A percentile compares a stretch with the other conserved stretches of the same genome.
These are phyloP conservation scores for Neodiprion fabricii DNA, from an alignment of 1,140 invertebrate species.

Conservation along the genomic window DNA sequence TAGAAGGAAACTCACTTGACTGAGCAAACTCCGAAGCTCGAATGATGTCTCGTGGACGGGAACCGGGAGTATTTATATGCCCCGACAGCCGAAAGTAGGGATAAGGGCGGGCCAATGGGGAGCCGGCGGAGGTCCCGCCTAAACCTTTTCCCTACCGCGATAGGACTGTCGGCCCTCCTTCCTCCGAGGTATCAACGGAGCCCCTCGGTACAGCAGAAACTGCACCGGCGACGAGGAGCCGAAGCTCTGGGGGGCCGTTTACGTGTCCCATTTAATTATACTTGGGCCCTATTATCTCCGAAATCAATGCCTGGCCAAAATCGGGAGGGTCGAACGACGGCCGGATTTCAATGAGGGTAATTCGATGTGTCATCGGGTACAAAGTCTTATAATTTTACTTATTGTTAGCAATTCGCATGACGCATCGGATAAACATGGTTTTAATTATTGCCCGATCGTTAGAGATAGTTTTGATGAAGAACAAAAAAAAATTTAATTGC, in stretches of 20 bases:
- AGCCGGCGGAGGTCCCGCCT: slow-evolving; percentile 34
- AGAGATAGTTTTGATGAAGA: no score
- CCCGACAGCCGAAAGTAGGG: slow-evolving; percentile 21
- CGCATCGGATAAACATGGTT: no score
- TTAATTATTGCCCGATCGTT: no score
- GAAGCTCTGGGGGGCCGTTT: background rate
- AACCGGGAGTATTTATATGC: slow-evolving; percentile 35
- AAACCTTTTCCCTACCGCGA: slow-evolving; percentile 28
- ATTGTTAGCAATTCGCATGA: no score
- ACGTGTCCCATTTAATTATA: background rate
- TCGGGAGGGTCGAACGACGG: no score
- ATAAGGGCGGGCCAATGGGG: slow-evolving; percentile 35
- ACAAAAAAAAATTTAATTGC: no score
- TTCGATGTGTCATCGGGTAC: no score
- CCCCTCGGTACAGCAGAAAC: background rate
- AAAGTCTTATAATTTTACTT: no score
- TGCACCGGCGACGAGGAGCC: background rate
- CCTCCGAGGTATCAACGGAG: slow-evolving; percentile 2
- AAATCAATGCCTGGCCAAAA: background rate
- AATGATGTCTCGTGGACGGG: slow-evolving; percentile 27
- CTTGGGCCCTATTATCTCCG: background rate
- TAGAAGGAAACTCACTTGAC: background rate
- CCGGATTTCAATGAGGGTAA: no score
- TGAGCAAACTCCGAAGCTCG: slow-evolving; percentile 13
- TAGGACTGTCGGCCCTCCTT: background rate